Evolutionary conservation across 2,797 vertebrate species (phyloP), one percentile per base, ranked within the genome.

Genomic region (Emydoidea blandingii): DNA sequence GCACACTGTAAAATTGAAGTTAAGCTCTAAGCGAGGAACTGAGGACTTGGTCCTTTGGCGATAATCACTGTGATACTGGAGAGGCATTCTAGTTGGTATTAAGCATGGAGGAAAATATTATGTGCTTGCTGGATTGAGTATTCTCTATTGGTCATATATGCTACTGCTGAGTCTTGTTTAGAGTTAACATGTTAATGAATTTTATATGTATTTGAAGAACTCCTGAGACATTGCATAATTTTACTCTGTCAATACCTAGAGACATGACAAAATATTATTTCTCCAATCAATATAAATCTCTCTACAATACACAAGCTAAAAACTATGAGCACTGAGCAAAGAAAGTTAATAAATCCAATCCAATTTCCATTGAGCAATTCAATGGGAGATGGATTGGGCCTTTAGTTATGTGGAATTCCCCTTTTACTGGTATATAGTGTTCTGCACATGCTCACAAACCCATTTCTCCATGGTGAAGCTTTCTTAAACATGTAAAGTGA

Each of bases 101-200:
- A 59, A 90, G 52, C 12, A 83, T 50, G 68, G 88, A 31, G 47
- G 37, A 90, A 91, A 94, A 92, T 27, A 18, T 72, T 86, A 80
- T 62, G 27, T 65, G 59, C 74, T 50, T 47, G 12, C 44, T 56
- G 68, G 3, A 57, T 47, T 82, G 37, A 83, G 15, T 53, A 62
- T 90, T 54, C 84, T 88, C 41, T 41, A 16, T 50, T 90, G 78
- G 88, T 53, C 54, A 87, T 74, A 59, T 44, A 27, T 80, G 74
- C 41, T 89, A 41, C 44, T 54, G 91, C 85, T 14, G 54, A 90
- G 57, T 2, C 19, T 84, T 86, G 27, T 86, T 85, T 79, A 79
- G 76, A 90, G 25, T 19, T 25, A 88, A 81, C 54, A 34, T 57
- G 83, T 44, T 44, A 68, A 74, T 74, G 52, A 56, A 57, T 57